Evolutionary conservation across 2,113 vertebrate species (phyloP).

Genomic region (Oryzias javanicus): DNA sequence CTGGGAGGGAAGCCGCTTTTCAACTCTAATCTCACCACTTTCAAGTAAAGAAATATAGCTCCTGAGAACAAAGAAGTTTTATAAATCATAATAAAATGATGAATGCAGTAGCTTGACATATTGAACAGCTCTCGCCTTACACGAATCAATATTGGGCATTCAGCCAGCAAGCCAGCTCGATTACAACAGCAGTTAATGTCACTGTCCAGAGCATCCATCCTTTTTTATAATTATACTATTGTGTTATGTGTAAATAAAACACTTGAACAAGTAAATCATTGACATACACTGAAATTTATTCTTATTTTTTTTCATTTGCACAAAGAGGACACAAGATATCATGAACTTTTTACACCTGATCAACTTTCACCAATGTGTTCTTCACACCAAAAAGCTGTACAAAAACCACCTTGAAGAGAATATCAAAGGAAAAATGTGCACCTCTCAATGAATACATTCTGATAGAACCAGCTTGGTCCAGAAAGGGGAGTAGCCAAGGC

Average conservation of each 20-base stretch:
- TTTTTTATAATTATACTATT: slow-evolving; percentile 19
- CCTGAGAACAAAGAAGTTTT: too few species aligned
- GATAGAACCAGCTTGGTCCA: slow-evolving; percentile 54
- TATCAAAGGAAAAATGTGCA: slow-evolving; percentile 26
- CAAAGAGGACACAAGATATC: slow-evolving; percentile 54
- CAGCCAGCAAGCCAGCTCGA: background rate
- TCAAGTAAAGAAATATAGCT: too few species aligned
- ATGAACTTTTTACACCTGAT: slow-evolving; percentile 51
- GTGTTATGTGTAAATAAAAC: slow-evolving; percentile 30
- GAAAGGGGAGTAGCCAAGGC: slow-evolving; percentile 46
- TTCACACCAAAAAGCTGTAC: slow-evolving; percentile 50
- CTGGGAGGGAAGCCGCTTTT: too few species aligned
- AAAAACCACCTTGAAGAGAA: slow-evolving; percentile 37
- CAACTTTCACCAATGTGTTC: slow-evolving; percentile 18
- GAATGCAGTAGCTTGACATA: background rate
- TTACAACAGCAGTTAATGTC: too few species aligned
- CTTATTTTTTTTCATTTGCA: slow-evolving; percentile 56
- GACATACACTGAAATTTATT: slow-evolving; percentile 56
- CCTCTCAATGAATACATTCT: slow-evolving; percentile 67
- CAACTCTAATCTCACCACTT: too few species aligned
- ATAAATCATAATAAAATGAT: background rate
- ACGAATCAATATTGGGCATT: slow-evolving; percentile 19
- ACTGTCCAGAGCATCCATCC: background rate
- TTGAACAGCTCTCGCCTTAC: background rate
- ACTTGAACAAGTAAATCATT: slow-evolving; percentile 26